Percentiles rank a stretch among this genome's conserved stretches.
Conservation (phyloP, 2,113 vertebrate genomes). For the Peromyscus leucopus region DNA sequence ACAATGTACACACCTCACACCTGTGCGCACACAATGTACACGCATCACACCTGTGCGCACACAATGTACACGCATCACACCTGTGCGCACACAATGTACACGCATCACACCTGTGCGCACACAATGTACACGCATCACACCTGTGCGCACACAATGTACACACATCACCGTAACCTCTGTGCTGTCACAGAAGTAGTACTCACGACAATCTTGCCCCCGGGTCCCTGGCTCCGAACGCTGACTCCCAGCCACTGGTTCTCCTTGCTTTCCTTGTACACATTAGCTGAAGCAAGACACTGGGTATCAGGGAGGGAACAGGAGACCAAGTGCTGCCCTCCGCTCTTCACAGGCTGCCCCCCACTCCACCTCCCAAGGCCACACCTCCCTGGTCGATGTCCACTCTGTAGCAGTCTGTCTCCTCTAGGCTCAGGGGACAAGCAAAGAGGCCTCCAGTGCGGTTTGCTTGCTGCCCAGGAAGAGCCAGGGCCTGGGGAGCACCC, state of each 20-base stretch:
- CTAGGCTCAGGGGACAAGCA: constrained; percentile 93
- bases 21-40: too few relatives aligned
- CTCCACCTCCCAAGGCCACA: constrained; percentile 66
- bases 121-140: not conserved
- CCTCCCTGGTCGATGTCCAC: constrained; percentile 94
- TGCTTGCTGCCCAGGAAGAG: constrained; percentile 87
- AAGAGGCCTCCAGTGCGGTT: constrained; percentile 94
- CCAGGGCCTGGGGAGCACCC: constrained; percentile 93
- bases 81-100: not conserved
- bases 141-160: not conserved
- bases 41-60: not conserved
- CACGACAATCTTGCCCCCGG: constrained; percentile 96
- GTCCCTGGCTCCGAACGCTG: constrained; percentile 95
- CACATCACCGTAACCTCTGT: not conserved
- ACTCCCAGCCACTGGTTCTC: constrained; percentile 98
- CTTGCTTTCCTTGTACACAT: constrained; percentile 92
- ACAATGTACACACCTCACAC: too few relatives aligned
- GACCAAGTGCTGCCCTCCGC: not conserved
- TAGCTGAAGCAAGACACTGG: constrained; percentile 83
- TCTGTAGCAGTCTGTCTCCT: constrained; percentile 92
- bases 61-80: not conserved
- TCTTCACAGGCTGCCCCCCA: fast-evolving
- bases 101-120: not conserved
- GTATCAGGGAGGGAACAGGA: constrained; percentile 40
- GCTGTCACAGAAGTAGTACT: constrained; percentile 80